Evolutionary conservation across 2,113 vertebrate species (phyloP).

Genomic region (Pholis gunnellus): DNA sequence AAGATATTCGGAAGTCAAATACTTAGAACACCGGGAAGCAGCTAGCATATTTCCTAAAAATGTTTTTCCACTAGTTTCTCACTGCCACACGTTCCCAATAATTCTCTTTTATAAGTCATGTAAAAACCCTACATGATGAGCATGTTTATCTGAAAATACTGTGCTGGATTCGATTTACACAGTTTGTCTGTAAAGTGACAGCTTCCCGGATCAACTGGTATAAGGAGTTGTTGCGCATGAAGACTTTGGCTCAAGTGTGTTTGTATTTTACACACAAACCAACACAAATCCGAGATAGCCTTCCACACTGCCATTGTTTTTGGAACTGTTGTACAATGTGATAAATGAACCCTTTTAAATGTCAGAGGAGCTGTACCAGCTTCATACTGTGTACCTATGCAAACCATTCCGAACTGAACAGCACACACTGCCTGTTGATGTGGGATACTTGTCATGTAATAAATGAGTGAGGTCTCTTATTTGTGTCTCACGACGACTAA

Average conservation of each 20-base stretch:
- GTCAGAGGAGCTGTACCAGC: not conserved
- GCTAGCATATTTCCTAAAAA: not conserved
- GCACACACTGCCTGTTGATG: constrained; percentile 10
- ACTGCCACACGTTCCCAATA: not conserved
- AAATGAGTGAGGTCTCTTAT: constrained; percentile 13
- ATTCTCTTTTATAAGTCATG: not conserved
- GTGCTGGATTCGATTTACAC: not conserved
- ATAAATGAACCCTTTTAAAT: not conserved
- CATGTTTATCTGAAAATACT: not conserved
- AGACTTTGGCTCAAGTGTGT: not conserved
- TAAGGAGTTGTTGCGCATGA: too few relatives aligned
- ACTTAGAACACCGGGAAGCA: not conserved
- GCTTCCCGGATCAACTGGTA: not conserved
- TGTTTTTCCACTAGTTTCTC: not conserved
- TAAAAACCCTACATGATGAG: not conserved
- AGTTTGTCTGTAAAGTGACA: not conserved
- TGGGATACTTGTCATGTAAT: constrained; percentile 33
- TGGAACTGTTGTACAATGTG: not conserved
- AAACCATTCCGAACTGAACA: constrained; percentile 14
- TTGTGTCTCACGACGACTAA: constrained; percentile 10
- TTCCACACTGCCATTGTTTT: not conserved
- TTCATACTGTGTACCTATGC: constrained; percentile 16
- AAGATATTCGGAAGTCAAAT: not conserved
- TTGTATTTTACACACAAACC: not conserved
- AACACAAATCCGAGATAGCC: not conserved